phyloP scores from a whole-genome alignment of 1,140 invertebrate genomes.

The Galleria mellonella region DNA sequence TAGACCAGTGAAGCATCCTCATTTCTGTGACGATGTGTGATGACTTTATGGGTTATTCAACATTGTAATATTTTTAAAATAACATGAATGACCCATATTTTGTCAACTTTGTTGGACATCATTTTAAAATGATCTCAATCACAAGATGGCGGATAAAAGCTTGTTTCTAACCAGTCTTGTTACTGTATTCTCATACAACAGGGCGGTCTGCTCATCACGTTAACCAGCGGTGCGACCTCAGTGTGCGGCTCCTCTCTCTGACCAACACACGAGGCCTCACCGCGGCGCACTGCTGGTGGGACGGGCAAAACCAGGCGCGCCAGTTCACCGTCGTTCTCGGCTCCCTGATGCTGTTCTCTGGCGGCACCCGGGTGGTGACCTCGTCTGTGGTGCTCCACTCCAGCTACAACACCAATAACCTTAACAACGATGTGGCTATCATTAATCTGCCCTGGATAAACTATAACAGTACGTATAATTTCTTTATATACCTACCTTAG shows the following conservation, averaged over 20 bases:
- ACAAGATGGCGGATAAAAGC: too few species aligned
- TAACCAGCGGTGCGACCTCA: conserved; percentile 2
- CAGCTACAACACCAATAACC: conserved; percentile 1
- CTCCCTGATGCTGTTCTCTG: conserved; percentile 3
- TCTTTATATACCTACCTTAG: too few species aligned
- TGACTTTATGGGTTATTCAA: too few species aligned
- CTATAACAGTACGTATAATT: too few species aligned
- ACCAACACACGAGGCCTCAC: conserved; percentile 23
- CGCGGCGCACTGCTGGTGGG: conserved; percentile 31
- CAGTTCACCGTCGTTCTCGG: conserved; percentile 19
- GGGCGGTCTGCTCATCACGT: conserved; percentile 7
- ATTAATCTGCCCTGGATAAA: not conserved
- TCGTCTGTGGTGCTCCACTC: not conserved
- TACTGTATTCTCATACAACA: not conserved
- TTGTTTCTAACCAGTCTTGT: too few species aligned
- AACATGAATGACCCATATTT: too few species aligned
- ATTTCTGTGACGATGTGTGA: too few species aligned
- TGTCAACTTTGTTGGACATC: too few species aligned
- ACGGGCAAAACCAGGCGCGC: conserved; percentile 4
- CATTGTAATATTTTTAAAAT: too few species aligned
- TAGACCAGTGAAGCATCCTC: too few species aligned
- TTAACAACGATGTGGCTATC: conserved; percentile 1
- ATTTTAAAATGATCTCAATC: too few species aligned
- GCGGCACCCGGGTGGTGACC: not conserved
- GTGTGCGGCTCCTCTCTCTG: conserved; percentile 18